Evolutionary conservation across 2,797 vertebrate genomes (phyloP).

Genomic region (Lateolabrax maculatus): DNA sequence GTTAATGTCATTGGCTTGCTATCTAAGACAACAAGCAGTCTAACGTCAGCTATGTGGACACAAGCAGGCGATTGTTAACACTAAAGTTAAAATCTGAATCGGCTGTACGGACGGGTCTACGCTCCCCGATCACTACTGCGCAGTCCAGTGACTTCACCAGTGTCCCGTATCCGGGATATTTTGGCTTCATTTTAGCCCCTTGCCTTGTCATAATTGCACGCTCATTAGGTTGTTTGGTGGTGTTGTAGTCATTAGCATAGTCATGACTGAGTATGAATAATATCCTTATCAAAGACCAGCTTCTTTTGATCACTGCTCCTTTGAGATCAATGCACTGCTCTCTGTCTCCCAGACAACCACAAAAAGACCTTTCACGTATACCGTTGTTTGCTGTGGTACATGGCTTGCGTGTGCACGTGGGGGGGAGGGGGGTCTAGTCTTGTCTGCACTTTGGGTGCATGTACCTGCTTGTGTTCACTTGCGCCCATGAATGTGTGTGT

Average conservation of each 20-base stretch:
- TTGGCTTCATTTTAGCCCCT: no score
- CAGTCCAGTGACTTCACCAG: no score
- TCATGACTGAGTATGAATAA: constrained; percentile 56
- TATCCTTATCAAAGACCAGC: constrained; percentile 67
- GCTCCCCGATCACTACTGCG: no score
- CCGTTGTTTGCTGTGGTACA: constrained; percentile 21
- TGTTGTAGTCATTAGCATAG: constrained; percentile 68
- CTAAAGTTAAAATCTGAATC: no score
- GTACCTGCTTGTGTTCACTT: background rate
- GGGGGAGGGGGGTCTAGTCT: background rate
- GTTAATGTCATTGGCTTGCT: no score
- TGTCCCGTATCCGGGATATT: no score
- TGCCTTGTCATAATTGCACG: constrained; percentile 33
- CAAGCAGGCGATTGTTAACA: no score
- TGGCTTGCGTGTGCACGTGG: background rate
- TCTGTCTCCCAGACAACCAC: constrained; percentile 66
- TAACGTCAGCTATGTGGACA: no score
- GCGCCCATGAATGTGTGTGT: constrained; percentile 2
- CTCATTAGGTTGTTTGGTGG: constrained; percentile 45
- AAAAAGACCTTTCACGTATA: constrained; percentile 18
- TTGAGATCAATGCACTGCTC: constrained; percentile 62
- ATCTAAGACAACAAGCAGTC: no score
- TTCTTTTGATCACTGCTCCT: constrained; percentile 68
- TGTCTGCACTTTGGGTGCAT: background rate
- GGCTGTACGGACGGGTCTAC: no score